Evolutionary conservation across 1,140 invertebrate species (phyloP).

Genomic region (Lethocerus indicus): DNA sequence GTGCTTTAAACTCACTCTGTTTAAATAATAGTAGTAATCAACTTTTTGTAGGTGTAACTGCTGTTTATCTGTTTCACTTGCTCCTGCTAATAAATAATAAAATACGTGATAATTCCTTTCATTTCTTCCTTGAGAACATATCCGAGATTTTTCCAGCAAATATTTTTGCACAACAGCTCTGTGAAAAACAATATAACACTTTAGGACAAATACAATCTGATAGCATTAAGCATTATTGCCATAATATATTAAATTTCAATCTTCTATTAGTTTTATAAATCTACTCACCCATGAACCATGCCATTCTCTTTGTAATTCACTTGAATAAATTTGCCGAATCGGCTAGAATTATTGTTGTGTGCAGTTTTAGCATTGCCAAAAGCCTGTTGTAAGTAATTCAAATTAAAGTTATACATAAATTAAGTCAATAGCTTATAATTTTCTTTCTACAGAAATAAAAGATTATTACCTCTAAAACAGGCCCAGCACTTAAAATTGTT

Average conservation of each 20-base stretch:
- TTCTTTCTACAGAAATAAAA: background rate
- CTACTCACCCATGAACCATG: constrained; percentile 78
- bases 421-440: background rate
- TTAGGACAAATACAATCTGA: constrained; percentile 1
- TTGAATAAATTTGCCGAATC: constrained; percentile 94
- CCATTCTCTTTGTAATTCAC: constrained; percentile 97
- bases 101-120: constrained; percentile 97
- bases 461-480: constrained; percentile 65
- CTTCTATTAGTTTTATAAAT: background rate
- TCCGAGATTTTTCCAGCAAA: constrained; percentile 88
- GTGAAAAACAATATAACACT: no score
- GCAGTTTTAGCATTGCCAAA: constrained; percentile 95
- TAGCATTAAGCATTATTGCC: background rate
- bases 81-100: constrained; percentile 86
- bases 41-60: constrained; percentile 60
- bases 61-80: constrained; percentile 65
- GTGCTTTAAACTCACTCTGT: no score
- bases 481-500: constrained; percentile 87
- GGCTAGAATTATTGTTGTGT: constrained; percentile 91
- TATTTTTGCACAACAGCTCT: constrained; percentile 95
- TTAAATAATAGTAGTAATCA: constrained; percentile 78
- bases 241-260: background rate
- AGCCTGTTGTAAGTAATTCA: constrained; percentile 36
- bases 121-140: constrained; percentile 78
- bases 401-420: constrained; percentile 7